Percentiles rank a stretch among this genome's conserved stretches.
These are phyloP conservation scores for Cyclophora albipunctata DNA, from an alignment of 2,888 invertebrate genomes.

Conservation along the genomic window DNA sequence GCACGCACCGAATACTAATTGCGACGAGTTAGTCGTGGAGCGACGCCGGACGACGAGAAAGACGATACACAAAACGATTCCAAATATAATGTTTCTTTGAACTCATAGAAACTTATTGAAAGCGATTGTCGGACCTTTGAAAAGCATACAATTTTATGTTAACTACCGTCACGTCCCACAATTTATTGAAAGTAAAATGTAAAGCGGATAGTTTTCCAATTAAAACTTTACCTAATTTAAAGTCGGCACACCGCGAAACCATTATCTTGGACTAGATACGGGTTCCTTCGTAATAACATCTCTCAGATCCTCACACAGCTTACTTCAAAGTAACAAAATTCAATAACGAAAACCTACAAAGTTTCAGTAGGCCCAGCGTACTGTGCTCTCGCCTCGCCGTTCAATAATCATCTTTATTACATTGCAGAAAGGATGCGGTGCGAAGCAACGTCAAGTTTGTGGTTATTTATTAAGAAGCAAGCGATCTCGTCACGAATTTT, in stretches of 20 bases:
- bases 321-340: constrained; percentile 42
- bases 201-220: no score
- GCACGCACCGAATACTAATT: constrained; percentile 4
- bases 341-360: constrained; percentile 43
- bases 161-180: no score
- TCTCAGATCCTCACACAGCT: constrained; percentile 26
- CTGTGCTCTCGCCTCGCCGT: constrained; percentile 6
- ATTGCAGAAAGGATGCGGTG: constrained; percentile 7
- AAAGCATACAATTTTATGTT: no score
- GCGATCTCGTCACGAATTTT: constrained; percentile 47
- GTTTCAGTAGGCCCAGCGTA: constrained; percentile 21
- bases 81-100: no score
- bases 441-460: constrained; percentile 15
- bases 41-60: no score
- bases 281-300: constrained; percentile 3
- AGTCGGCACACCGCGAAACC: background rate
- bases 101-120: no score
- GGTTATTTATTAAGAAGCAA: constrained; percentile 55
- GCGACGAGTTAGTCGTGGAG: background rate
- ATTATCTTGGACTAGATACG: background rate
- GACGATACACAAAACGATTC: no score
- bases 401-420: constrained; percentile 13
- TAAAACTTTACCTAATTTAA: no score
- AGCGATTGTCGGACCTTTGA: no score
- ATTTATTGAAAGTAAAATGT: no score